Evolutionary conservation across 2,113 vertebrate genomes (phyloP).

Genomic region (Pollachius pollachius): DNA sequence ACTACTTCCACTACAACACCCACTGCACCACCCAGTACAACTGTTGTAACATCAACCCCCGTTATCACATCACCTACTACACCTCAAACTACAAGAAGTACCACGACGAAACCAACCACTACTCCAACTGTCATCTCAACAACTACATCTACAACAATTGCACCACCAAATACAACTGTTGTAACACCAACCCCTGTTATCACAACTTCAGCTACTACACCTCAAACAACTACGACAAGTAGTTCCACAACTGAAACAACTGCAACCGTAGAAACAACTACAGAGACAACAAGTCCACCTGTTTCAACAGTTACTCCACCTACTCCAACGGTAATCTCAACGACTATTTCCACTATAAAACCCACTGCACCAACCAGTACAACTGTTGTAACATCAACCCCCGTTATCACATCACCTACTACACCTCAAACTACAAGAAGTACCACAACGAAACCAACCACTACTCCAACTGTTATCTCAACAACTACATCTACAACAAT

Average conservation of each 20-base stretch:
- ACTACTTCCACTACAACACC: conserved; percentile 4
- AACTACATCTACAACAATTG: not conserved
- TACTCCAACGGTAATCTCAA: too few relatives aligned
- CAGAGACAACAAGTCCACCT: not conserved
- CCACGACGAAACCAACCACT: conserved; percentile 1
- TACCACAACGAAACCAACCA: not conserved
- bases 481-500: not conserved
- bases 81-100: conserved; percentile 16
- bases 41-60: not conserved
- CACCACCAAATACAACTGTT: conserved; percentile 20
- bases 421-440: not conserved
- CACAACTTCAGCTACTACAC: not conserved
- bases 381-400: not conserved
- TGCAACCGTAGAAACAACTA: not conserved
- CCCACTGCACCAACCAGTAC: not conserved
- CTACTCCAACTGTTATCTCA: too few relatives aligned
- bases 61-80: not conserved
- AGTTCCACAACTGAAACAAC: not conserved
- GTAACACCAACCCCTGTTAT: not conserved
- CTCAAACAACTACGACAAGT: not conserved
- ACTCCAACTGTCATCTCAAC: not conserved
- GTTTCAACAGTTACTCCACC: not conserved
- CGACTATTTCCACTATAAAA: not conserved
- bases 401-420: not conserved
- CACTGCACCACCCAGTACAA: not conserved